phyloP scores from a whole-genome alignment of 2,113 vertebrate genomes.

The Cisticola juncidis region DNA sequence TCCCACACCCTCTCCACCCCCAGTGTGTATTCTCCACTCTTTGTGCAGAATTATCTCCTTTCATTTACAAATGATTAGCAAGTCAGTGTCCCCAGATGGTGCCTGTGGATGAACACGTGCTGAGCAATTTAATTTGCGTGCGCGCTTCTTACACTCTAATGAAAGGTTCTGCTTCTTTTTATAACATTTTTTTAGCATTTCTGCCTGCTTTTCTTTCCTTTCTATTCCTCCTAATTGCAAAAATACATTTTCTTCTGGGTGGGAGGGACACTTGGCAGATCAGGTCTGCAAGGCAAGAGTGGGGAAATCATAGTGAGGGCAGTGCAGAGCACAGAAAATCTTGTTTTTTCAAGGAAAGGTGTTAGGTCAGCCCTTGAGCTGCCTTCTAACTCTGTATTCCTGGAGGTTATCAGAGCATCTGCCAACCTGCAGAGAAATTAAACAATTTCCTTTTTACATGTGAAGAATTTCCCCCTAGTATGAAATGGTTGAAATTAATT shows the following conservation, averaged over 20 bases:
- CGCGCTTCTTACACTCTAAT: background rate
- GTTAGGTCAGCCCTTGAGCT: background rate
- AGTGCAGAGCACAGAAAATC: accelerated
- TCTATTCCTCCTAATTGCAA: background rate
- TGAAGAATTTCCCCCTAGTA: background rate
- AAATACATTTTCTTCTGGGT: background rate
- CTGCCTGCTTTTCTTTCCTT: background rate
- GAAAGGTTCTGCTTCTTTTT: background rate
- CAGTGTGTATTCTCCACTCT: background rate
- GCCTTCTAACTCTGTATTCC: background rate
- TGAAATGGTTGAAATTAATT: background rate
- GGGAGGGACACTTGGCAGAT: background rate
- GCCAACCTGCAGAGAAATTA: background rate
- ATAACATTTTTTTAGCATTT: background rate
- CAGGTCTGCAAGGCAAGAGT: background rate
- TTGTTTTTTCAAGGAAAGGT: background rate
- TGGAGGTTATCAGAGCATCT: background rate
- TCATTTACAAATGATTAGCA: background rate
- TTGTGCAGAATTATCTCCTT: background rate
- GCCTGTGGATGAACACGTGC: background rate
- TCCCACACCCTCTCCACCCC: background rate
- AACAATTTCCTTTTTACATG: background rate
- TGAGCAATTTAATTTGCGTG: background rate
- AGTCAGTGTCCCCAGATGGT: background rate
- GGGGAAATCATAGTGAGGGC: accelerated